These are phyloP conservation scores for Eupithecia exiguata DNA, from an alignment of 2,888 invertebrate genomes.

Conservation along the genomic window DNA sequence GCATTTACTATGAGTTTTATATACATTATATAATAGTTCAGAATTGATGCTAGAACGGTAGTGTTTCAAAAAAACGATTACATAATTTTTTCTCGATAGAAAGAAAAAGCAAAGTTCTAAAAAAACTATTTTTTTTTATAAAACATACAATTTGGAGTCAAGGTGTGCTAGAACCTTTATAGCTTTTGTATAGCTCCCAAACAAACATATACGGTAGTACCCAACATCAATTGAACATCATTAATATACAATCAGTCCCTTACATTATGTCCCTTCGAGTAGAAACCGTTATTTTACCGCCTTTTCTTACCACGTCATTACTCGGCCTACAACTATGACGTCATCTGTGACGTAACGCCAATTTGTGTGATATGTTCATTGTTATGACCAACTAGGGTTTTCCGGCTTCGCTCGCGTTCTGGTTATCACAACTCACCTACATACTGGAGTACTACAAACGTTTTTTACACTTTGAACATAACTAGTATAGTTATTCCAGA, in stretches of 20 bases:
- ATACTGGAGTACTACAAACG: background rate
- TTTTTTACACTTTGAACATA: too few species aligned
- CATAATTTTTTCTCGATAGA: too few species aligned
- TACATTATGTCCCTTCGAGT: conserved; percentile 28
- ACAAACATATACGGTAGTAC: background rate
- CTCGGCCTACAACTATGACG: conserved; percentile 55
- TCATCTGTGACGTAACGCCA: conserved; percentile 57
- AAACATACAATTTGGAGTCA: too few species aligned
- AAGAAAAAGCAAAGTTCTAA: too few species aligned
- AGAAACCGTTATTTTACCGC: conserved; percentile 52
- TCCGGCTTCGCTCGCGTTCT: background rate
- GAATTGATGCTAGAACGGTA: too few species aligned
- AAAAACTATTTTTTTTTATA: too few species aligned
- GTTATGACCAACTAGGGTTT: conserved; percentile 43
- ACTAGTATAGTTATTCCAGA: too few species aligned
- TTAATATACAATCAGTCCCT: conserved; percentile 25
- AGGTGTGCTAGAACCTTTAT: background rate
- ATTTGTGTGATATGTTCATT: conserved; percentile 74
- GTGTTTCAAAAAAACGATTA: too few species aligned
- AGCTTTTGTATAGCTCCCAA: background rate
- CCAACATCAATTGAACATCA: conserved; percentile 8
- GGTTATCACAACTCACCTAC: background rate
- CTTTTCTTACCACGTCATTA: conserved; percentile 76
- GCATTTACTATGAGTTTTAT: too few species aligned
- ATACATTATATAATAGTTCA: too few species aligned